Evolutionary conservation across 2,113 vertebrate genomes (phyloP).

Genomic region (Microcebus tavaratra): DNA sequence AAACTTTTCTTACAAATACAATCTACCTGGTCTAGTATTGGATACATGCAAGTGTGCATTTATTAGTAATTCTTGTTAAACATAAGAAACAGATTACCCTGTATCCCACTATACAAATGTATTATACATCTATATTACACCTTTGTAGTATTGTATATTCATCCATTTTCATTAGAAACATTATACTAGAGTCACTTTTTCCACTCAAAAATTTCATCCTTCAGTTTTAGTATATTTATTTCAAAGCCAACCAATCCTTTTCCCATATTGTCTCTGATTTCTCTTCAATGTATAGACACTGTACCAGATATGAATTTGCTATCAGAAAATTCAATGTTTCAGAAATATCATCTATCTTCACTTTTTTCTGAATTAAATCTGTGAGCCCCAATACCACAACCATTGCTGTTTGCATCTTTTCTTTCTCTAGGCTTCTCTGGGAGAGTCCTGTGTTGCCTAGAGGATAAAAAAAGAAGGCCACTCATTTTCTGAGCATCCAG

Average conservation of each 20-base stretch:
- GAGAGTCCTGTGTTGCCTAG: not conserved
- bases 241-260: not conserved
- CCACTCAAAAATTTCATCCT: not conserved
- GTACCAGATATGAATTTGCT: not conserved
- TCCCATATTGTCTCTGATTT: not conserved
- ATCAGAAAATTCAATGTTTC: not conserved
- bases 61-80: conserved; percentile 2
- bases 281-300: not conserved
- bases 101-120: not conserved
- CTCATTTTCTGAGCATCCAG: not conserved
- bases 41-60: not conserved
- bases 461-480: not conserved
- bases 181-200: not conserved
- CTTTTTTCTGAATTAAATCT: conserved; percentile 14
- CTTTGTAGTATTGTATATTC: not conserved
- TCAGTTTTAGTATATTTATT: not conserved
- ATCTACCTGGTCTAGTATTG: not conserved
- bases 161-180: conserved; percentile 9
- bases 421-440: not conserved
- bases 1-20: not conserved
- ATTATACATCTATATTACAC: not conserved
- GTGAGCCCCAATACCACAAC: not conserved
- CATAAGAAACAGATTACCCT: not conserved
- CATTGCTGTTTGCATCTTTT: not conserved
- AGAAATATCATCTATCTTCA: not conserved